These are phyloP conservation scores for Latrodectus geometricus DNA, from an alignment of 1,140 invertebrate genomes.

Conservation along the genomic window DNA sequence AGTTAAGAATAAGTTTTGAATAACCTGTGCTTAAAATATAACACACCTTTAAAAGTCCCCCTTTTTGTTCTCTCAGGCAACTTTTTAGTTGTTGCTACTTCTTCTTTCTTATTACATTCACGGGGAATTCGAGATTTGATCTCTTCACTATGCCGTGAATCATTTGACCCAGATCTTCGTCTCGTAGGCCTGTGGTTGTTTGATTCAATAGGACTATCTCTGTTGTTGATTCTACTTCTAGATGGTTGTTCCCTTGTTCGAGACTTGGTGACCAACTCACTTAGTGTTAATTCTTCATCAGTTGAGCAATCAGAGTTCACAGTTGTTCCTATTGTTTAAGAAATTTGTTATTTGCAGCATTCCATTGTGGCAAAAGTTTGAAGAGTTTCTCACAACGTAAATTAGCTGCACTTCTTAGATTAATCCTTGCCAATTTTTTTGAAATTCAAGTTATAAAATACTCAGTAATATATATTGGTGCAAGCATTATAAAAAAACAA, in stretches of 20 bases:
- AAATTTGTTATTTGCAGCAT: conserved; percentile 1
- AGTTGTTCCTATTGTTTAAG: conserved; percentile 45
- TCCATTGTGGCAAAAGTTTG: too few relatives aligned
- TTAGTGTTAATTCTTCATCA: conserved; percentile 63
- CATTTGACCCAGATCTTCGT: conserved; percentile 56
- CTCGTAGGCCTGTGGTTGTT: conserved; percentile 33
- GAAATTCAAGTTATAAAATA: too few relatives aligned
- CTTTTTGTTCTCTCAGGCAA: conserved; percentile 60
- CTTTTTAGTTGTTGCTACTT: conserved; percentile 37
- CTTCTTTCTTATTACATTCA: conserved; percentile 47
- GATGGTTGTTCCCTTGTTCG: conserved; percentile 37
- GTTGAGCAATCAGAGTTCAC: conserved; percentile 61
- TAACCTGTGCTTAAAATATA: background rate
- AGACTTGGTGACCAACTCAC: conserved; percentile 63
- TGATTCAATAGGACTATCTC: conserved; percentile 35
- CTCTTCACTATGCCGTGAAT: conserved; percentile 45
- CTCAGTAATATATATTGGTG: too few relatives aligned
- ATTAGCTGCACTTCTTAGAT: too few relatives aligned
- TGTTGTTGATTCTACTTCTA: conserved; percentile 39
- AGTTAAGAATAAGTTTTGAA: too few relatives aligned
- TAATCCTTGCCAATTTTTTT: too few relatives aligned
- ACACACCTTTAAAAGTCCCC: conserved; percentile 57
- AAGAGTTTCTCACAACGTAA: too few relatives aligned
- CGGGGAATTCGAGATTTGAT: conserved; percentile 31
- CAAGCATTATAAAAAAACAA: too few relatives aligned